These are phyloP conservation scores for Litocranius walleri DNA, from an alignment of 2,113 vertebrate species.

Conservation along the genomic window DNA sequence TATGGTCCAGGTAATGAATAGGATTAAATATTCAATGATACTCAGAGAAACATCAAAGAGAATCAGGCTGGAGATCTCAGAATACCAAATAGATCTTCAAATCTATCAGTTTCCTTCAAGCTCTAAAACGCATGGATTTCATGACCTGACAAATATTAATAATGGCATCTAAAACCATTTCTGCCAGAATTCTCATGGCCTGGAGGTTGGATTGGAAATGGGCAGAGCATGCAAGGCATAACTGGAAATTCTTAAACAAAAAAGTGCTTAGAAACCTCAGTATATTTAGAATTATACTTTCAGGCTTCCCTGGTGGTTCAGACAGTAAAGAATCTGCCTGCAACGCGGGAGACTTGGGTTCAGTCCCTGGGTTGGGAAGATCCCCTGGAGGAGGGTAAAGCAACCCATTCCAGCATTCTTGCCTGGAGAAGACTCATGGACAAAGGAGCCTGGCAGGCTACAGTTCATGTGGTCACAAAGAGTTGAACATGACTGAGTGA, in stretches of 20 bases:
- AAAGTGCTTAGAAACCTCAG: neutral
- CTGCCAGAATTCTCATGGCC: neutral
- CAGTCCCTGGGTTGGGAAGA: neutral
- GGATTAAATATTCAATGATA: neutral
- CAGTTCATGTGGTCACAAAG: neutral
- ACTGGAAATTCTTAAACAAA: neutral
- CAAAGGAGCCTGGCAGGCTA: neutral
- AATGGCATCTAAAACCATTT: neutral
- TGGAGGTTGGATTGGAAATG: neutral
- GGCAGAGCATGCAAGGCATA: neutral
- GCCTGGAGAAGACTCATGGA: neutral
- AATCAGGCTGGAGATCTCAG: neutral
- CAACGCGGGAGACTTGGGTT: neutral
- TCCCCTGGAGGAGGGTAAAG: neutral
- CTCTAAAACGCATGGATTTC: neutral
- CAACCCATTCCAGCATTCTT: neutral
- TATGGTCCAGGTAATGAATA: neutral
- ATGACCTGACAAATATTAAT: neutral
- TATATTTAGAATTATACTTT: constrained; percentile 39
- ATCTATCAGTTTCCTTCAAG: neutral
- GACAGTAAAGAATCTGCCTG: neutral
- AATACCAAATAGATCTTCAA: neutral
- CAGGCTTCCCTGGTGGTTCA: neutral
- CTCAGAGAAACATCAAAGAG: constrained; percentile 11
- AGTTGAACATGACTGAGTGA: neutral